Conservation (phyloP, 1,140 invertebrate species). For the Mizuhopecten yessoensis region DNA sequence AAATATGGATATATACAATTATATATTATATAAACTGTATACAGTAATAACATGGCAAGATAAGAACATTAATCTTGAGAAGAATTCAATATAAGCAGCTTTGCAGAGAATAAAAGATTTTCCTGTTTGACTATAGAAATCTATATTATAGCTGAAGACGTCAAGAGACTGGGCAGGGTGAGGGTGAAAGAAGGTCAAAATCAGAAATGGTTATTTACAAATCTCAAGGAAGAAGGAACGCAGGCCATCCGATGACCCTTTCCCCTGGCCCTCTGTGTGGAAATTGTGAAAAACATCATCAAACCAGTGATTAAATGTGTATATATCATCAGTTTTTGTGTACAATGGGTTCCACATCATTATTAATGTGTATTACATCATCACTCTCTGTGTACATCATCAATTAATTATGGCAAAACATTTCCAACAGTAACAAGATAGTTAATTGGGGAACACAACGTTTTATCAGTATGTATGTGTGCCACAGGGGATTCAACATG, state of each 20-base stretch:
- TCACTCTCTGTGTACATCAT: background rate
- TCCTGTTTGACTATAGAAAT: slow-evolving; percentile 9
- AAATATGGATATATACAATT: no score
- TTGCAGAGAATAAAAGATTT: background rate
- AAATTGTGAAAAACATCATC: slow-evolving; percentile 56
- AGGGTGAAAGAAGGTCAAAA: slow-evolving; percentile 45
- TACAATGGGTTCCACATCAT: background rate
- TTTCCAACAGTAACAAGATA: no score
- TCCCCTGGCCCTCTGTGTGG: slow-evolving; percentile 53
- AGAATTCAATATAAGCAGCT: background rate
- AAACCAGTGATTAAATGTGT: slow-evolving; percentile 26
- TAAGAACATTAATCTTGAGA: background rate
- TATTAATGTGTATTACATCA: background rate
- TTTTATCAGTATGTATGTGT: no score
- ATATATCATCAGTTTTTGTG: background rate
- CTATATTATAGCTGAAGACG: background rate
- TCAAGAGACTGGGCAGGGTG: slow-evolving; percentile 17
- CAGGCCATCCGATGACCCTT: slow-evolving; percentile 46
- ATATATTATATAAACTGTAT: background rate
- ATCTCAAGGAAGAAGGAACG: slow-evolving; percentile 60
- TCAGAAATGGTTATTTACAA: slow-evolving; percentile 54
- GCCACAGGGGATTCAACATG: no score
- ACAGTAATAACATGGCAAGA: background rate
- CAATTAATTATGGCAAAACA: no score
- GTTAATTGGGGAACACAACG: no score